Evolutionary conservation across 1,140 invertebrate genomes (phyloP).

Genomic region (Papilio machaon): DNA sequence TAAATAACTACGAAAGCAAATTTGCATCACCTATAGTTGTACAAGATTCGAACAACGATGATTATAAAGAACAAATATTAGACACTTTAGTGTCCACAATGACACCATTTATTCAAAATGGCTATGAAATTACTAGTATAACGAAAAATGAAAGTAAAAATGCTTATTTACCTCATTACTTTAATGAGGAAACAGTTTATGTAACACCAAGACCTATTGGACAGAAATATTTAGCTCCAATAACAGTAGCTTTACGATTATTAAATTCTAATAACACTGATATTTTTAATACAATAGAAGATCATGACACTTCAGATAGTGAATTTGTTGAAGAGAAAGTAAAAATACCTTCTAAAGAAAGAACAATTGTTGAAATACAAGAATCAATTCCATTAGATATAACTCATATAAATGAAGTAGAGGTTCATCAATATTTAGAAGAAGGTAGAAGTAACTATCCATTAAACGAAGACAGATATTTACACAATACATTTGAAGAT

Average conservation of each 20-base stretch:
- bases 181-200: slow-evolving; percentile 54
- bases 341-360: slow-evolving; percentile 62
- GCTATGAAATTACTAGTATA: slow-evolving; percentile 67
- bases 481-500: slow-evolving; percentile 67
- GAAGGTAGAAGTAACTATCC: slow-evolving; percentile 65
- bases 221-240: slow-evolving; percentile 81
- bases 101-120: slow-evolving; percentile 69
- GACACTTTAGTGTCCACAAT: slow-evolving; percentile 72
- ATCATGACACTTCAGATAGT: slow-evolving; percentile 69
- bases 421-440: slow-evolving; percentile 80
- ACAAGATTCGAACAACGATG: slow-evolving; percentile 56
- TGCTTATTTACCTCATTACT: slow-evolving; percentile 44
- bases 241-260: slow-evolving; percentile 80
- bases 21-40: slow-evolving; percentile 73
- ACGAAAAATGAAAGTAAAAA: slow-evolving; percentile 55
- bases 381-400: slow-evolving; percentile 82
- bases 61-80: slow-evolving; percentile 65
- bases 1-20: slow-evolving; percentile 55
- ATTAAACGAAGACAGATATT: slow-evolving; percentile 53
- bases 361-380: slow-evolving; percentile 83
- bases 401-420: slow-evolving; percentile 76
- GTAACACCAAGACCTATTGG: slow-evolving; percentile 79
- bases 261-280: slow-evolving; percentile 71
- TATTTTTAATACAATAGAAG: slow-evolving; percentile 61
- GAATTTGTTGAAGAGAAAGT: slow-evolving; percentile 63